Evolutionary conservation across 30 jellyfish, hydroid and myxozoan species (phyloP).

Genomic region (Hydractinia symbiolongicarpus): DNA sequence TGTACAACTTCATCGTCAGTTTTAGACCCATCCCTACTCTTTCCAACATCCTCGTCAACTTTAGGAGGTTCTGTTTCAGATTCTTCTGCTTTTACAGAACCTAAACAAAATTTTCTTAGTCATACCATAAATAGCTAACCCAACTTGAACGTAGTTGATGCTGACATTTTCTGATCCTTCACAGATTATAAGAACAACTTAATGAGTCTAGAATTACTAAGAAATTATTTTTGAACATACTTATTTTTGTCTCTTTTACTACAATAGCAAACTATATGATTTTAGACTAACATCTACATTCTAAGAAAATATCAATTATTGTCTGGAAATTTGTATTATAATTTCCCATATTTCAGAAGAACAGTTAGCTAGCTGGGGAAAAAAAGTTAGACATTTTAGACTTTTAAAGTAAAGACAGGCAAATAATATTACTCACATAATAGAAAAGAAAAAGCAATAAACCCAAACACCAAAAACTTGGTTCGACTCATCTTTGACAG

Average conservation of each 20-base stretch:
- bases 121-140: neutral
- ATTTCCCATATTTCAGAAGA: neutral
- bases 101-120: conserved; percentile 4
- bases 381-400: neutral
- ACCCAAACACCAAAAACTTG: neutral
- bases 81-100: conserved; percentile 38
- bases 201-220: too few relatives aligned
- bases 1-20: conserved; percentile 98
- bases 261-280: too few relatives aligned
- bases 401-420: neutral
- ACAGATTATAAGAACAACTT: neutral
- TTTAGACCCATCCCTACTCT: conserved; percentile 97
- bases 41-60: conserved; percentile 92
- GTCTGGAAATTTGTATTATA: neutral
- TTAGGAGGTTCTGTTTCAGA: conserved; percentile 55
- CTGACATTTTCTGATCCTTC: neutral
- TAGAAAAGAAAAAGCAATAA: conserved; percentile 5
- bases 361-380: too few relatives aligned
- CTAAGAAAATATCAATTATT: too few relatives aligned
- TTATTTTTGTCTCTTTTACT: too few relatives aligned
- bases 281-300: too few relatives aligned
- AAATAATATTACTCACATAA: conserved; percentile 14
- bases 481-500: conserved; percentile 1
- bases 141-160: neutral
- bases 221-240: too few relatives aligned